These are phyloP conservation scores for Hormaphis cornu DNA, from an alignment of 1,140 invertebrate species.

Conservation along the genomic window DNA sequence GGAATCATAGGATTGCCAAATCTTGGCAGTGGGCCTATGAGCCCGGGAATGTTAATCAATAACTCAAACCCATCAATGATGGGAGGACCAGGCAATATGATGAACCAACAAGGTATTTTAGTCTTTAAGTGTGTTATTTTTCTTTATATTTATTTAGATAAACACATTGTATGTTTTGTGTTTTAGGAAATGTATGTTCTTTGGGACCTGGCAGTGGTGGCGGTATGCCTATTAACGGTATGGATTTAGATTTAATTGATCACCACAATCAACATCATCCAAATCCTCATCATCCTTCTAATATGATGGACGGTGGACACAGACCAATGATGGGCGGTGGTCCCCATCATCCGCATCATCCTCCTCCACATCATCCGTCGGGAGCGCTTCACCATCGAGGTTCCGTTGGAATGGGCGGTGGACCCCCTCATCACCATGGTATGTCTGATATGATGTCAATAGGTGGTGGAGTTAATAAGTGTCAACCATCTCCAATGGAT, in stretches of 20 bases:
- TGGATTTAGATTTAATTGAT: constrained; percentile 22
- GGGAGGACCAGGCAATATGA: constrained; percentile 7
- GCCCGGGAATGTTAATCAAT: constrained; percentile 22
- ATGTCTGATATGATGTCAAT: constrained; percentile 40
- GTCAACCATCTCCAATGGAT: constrained; percentile 42
- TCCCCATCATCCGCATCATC: constrained; percentile 9
- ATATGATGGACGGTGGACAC: constrained; percentile 12
- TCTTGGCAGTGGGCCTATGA: constrained; percentile 12
- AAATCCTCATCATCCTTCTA: constrained; percentile 1
- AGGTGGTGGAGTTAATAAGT: constrained; percentile 45
- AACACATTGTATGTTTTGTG: neutral
- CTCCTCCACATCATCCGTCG: constrained; percentile 14
- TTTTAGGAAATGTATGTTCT: constrained; percentile 6
- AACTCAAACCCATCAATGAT: neutral
- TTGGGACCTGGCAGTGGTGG: constrained; percentile 28
- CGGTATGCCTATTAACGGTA: constrained; percentile 24
- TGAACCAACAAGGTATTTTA: constrained; percentile 24
- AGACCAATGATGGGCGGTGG: constrained; percentile 19
- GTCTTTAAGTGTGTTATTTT: neutral
- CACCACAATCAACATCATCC: constrained; percentile 11
- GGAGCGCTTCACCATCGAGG: constrained; percentile 39
- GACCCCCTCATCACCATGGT: constrained; percentile 42
- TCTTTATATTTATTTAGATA: neutral
- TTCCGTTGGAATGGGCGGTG: constrained; percentile 45
- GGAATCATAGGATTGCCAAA: constrained; percentile 18